These are phyloP conservation scores for Branchellion lobata DNA, from an alignment of 2,888 invertebrate species.

Conservation along the genomic window DNA sequence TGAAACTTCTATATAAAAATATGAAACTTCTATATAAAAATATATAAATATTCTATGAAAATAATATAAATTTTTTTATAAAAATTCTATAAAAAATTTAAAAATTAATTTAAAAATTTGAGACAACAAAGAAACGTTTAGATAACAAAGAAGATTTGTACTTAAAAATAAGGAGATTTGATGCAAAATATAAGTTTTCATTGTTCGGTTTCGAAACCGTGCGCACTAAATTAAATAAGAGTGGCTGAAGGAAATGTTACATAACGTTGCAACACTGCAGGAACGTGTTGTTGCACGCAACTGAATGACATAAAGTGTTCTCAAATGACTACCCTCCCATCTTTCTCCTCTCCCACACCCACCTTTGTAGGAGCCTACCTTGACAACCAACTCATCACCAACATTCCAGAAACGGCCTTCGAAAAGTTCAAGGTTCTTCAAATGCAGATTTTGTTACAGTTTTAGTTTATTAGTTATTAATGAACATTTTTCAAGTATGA, in stretches of 20 bases:
- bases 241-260: too few relatives aligned
- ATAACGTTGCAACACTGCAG: constrained; percentile 20
- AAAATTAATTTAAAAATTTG: too few relatives aligned
- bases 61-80: too few relatives aligned
- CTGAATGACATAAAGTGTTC: constrained; percentile 39
- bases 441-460: background rate
- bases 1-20: background rate
- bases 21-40: background rate
- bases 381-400: constrained; percentile 40
- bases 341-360: background rate
- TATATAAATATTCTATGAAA: too few relatives aligned
- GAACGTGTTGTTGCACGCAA: constrained; percentile 42
- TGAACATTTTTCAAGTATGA: background rate
- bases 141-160: too few relatives aligned
- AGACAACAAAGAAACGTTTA: too few relatives aligned
- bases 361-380: constrained; percentile 26
- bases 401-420: constrained; percentile 19
- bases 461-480: background rate
- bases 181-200: too few relatives aligned
- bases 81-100: too few relatives aligned
- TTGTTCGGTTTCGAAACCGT: too few relatives aligned
- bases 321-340: constrained; percentile 22
- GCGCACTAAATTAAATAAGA: too few relatives aligned
- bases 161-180: too few relatives aligned
- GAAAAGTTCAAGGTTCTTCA: constrained; percentile 33